phyloP scores from a whole-genome alignment of 2,797 vertebrate genomes.

The Premnoplex brunnescens region DNA sequence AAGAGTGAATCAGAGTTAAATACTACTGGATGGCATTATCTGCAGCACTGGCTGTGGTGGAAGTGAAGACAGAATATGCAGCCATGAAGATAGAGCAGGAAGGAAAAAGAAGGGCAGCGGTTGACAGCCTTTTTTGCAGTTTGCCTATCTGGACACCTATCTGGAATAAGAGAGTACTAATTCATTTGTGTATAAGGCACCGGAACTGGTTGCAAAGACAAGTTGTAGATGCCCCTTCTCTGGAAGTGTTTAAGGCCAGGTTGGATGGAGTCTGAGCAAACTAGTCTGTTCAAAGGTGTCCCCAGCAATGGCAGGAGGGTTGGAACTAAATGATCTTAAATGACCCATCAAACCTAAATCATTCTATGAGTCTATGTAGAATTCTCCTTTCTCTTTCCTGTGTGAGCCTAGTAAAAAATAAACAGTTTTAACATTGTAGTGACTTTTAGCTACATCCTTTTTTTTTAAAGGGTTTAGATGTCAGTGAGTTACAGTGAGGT shows the following conservation, averaged over 20 bases:
- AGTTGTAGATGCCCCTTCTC: not conserved
- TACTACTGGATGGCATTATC: accelerated
- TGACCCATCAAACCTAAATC: not conserved
- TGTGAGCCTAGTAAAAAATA: not conserved
- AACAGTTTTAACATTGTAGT: not conserved
- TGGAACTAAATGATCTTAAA: not conserved
- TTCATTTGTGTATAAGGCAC: not conserved
- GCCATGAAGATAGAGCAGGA: not conserved
- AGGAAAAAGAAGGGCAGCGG: not conserved
- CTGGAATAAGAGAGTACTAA: not conserved
- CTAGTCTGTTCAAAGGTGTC: not conserved
- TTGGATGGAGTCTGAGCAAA: not conserved
- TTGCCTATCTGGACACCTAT: not conserved
- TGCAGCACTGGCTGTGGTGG: not conserved
- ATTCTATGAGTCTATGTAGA: not conserved
- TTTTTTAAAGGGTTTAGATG: not conserved
- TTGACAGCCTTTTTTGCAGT: not conserved
- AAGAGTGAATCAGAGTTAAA: not conserved
- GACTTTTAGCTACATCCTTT: not conserved
- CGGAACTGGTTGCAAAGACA: not conserved
- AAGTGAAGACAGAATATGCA: not conserved
- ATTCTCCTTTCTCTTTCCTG: not conserved
- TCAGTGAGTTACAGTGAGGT: not conserved
- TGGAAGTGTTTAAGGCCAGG: not conserved
- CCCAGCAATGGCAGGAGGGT: not conserved